Conservation (phyloP, 2,113 vertebrate species). For the Labrus mixtus region DNA sequence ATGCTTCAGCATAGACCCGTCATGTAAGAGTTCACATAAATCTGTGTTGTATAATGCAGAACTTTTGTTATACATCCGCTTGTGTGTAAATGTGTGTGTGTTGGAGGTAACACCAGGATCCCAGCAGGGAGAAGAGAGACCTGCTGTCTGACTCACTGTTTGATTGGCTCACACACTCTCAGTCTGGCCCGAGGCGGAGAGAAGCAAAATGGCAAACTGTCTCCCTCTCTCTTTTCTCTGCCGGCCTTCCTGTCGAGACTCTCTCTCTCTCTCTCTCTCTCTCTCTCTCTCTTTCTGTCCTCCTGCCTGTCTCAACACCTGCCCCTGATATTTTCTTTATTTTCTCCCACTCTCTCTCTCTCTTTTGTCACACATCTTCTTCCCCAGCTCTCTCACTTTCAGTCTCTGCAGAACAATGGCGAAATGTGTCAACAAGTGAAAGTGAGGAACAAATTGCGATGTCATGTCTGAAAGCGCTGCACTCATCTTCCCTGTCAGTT, state of each 20-base stretch:
- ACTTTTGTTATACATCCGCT: slow-evolving; percentile 1
- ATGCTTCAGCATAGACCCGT: not conserved
- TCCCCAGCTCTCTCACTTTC: not conserved
- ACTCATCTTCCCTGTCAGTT: not conserved
- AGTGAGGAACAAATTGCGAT: not conserved
- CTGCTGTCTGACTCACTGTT: slow-evolving; percentile 52
- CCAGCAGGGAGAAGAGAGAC: slow-evolving; percentile 47
- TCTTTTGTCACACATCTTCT: not conserved
- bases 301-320: slow-evolving; percentile 11
- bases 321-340: not conserved
- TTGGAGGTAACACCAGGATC: slow-evolving; percentile 28
- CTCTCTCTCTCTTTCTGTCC: not conserved
- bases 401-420: not conserved
- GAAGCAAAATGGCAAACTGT: slow-evolving; percentile 45
- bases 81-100: slow-evolving; percentile 22
- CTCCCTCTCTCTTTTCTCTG: slow-evolving; percentile 11
- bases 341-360: not conserved
- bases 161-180: slow-evolving; percentile 63
- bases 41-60: slow-evolving; percentile 15
- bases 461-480: not conserved
- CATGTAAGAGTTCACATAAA: slow-evolving; percentile 3
- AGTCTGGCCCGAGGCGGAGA: slow-evolving; percentile 39
- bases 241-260: slow-evolving; percentile 13
- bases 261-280: not conserved
- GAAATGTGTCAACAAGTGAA: slow-evolving; percentile 8